Evolutionary conservation across 2,113 vertebrate species (phyloP).

Genomic region (Campylorhamphus procurvoides): DNA sequence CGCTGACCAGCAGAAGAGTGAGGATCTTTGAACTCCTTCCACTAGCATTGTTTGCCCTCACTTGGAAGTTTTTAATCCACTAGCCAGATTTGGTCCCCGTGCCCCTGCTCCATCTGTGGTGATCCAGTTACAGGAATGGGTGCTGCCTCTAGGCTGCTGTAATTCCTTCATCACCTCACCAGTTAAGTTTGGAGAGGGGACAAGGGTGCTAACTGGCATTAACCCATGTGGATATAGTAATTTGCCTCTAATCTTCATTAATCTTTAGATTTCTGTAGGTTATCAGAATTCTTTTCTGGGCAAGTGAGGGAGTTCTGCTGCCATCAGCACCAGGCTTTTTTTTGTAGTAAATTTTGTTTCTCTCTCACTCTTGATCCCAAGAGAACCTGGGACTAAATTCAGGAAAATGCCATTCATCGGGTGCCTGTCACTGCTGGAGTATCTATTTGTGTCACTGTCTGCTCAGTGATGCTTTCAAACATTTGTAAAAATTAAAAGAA

Average conservation of each 20-base stretch:
- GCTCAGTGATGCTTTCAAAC: conserved; percentile 54
- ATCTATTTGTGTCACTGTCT: conserved; percentile 12
- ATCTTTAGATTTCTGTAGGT: conserved; percentile 3
- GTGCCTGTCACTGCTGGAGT: conserved; percentile 42
- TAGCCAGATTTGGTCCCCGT: not conserved
- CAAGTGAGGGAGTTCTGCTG: conserved; percentile 13
- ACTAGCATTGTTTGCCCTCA: not conserved
- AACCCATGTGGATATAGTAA: not conserved
- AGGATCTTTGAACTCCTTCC: conserved; percentile 3
- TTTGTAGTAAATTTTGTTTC: not conserved
- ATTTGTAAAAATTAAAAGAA: conserved; percentile 68
- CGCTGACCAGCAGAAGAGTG: not conserved
- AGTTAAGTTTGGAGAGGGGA: not conserved
- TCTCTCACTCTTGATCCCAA: not conserved
- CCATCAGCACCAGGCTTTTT: not conserved
- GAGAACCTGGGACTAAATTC: not conserved
- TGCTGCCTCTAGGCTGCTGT: not conserved
- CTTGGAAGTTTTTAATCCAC: not conserved
- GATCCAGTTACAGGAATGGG: not conserved
- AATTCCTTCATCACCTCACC: not conserved
- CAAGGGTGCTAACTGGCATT: not conserved
- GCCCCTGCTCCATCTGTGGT: not conserved
- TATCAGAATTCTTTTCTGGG: not conserved
- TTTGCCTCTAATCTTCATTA: conserved; percentile 1
- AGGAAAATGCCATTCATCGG: conserved; percentile 7